A percentile compares a stretch with the other conserved stretches of the same genome.
phyloP scores from a whole-genome alignment of 2,888 invertebrate species.

The Caenorhabditis sp. region DNA sequence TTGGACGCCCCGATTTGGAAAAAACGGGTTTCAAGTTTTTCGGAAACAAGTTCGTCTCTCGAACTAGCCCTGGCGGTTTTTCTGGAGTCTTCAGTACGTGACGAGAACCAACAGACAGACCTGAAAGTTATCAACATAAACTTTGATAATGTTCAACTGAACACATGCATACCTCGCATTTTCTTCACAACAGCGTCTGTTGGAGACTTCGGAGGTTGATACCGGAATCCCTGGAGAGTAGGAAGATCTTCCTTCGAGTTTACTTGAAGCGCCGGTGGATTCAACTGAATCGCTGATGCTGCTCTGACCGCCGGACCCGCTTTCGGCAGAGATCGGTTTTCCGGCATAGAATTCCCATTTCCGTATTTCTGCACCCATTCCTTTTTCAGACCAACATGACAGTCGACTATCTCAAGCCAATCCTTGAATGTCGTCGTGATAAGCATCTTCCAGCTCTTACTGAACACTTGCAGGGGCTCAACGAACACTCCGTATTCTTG shows the following conservation, averaged over 20 bases:
- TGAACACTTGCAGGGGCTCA: conserved; percentile 17
- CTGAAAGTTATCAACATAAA: not conserved
- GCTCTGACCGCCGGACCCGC: no score
- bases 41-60: not conserved
- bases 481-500: not conserved
- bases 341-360: not conserved
- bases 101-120: not conserved
- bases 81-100: not conserved
- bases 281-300: not conserved
- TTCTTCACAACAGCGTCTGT: not conserved
- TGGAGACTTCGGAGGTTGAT: not conserved
- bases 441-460: conserved; percentile 28
- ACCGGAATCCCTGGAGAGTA: not conserved
- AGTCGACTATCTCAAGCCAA: not conserved
- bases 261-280: no score
- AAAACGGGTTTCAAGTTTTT: not conserved
- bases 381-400: not conserved
- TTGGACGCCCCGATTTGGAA: not conserved
- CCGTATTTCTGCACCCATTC: not conserved
- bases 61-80: not conserved
- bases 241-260: no score
- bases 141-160: no score
- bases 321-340: no score
- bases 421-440: conserved; percentile 21
- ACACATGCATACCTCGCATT: conserved; percentile 2